Base-by-base conservation (phyloP, 2,113 vertebrate genomes). In the Symphodus melops region DNA sequence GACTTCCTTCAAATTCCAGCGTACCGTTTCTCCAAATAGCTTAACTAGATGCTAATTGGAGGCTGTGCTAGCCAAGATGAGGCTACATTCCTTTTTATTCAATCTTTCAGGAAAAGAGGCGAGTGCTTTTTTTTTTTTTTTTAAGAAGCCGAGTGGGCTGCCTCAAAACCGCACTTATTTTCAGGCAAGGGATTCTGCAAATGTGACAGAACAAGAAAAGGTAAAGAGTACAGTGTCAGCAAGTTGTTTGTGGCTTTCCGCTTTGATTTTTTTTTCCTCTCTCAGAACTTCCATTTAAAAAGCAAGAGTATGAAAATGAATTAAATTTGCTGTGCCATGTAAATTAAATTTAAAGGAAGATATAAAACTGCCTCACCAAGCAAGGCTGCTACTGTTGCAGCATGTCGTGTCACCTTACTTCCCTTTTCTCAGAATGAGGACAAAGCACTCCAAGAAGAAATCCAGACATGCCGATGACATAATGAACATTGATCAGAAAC, bases 1-100 rank as follows among this genome's bases (percentile, higher is more conserved):
- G 92, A 92, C 82, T 81, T 75, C 77, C 80, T 91, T 90, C 60
- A 83, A 80, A 90, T 89, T 93, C 86, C 67, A 79, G 79, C 62
- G 79, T 62, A 90, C 74, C 75, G 23, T 82, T 76, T 85, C 83
- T 88, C 77, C 83, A 89, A 92, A 91, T 88, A 91, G 84, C 90
- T 92, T 88, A 91, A 91, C 88, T 60, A 72, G 85, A 88, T 91
- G 89, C 80, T 92, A 93, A 94, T 90, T 92, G 88, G 84, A 89
- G 83, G 82, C 78, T 76, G 49, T 81, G 86, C 83, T 91, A 85
- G 83, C 90, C 82, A 75, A 90, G 75, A 86, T 72, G 74, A 85
- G 63, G 71, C 62, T 80, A 84, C 39, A 23, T 69, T 81, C 37
- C 71, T 77, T 75, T 89, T 87, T 63, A 76, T 89, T 89, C 70